Base-by-base conservation (phyloP, 2,797 vertebrate genomes). In the Ceryle rudis region DNA sequence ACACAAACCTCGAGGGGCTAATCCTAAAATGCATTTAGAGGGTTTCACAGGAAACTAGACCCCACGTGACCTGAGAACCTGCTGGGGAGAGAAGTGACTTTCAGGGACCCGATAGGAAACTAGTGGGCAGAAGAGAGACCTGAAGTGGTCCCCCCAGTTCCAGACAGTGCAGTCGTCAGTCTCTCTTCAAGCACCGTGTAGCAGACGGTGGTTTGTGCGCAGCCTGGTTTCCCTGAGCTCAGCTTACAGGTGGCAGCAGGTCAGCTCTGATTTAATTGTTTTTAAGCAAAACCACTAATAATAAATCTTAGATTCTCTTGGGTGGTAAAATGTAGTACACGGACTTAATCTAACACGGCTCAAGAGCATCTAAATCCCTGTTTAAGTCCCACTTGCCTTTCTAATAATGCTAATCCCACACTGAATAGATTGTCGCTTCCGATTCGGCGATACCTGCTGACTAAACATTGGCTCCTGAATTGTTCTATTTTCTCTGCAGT, bases 301-400 rank as follows among this genome's bases (percentile, higher is more conserved):
- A 72, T 33, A 88, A 37, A 79, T 51, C 62, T 58, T 35, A 58
- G 28, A 51, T 62, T 90, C 72, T 61, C 66, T 37, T 70, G 47
- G 31, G 58, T 77, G 73, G 52, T 33, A 66, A 69, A 77, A 33
- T 7, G 47, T 21, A 61, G 26, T 41, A 17, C 22, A 37, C 10
- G 35, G 66, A 23, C 70, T 86, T 81, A 14, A 95, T 42, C 58
- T 83, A 87, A 78, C 79, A 62, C 41, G 61, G 60, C 58, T 84
- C 31, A 58, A 86, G 90, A 95, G 55, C 51, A 67, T 35, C 64
- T 37, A 66, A 93, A 84, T 79, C 87, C 90, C 78, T 8, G 13
- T 29, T 70, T 58, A 86, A 79, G 55, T 41, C 57, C 61, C 79
- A 31, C 85, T 93, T 72, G 86, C 69, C 86, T 92, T 74, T 86